A percentile compares a stretch with the other conserved stretches of the same genome.
Conservation (phyloP, 2,797 vertebrate species). For the Pitangus sulphuratus region DNA sequence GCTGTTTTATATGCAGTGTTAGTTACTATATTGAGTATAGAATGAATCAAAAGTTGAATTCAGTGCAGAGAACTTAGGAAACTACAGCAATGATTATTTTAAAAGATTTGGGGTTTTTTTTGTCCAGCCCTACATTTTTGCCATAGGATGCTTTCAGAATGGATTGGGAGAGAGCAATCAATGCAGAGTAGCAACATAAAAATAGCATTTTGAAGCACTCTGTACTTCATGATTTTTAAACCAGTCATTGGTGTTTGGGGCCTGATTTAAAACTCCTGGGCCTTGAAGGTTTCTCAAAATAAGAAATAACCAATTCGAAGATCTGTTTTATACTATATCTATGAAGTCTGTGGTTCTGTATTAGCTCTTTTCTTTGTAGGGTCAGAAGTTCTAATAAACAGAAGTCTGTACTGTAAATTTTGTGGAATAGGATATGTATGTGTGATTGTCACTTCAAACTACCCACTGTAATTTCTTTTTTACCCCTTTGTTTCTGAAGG, state of each 20-base stretch:
- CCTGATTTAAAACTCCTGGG: not conserved
- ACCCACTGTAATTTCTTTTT: not conserved
- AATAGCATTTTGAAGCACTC: not conserved
- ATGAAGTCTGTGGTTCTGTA: not conserved
- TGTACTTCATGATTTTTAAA: not conserved
- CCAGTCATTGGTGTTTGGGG: not conserved
- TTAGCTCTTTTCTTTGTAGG: not conserved
- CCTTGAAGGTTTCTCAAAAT: not conserved
- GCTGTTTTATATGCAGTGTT: not conserved
- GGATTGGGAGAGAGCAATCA: not conserved
- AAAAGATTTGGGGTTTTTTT: not conserved
- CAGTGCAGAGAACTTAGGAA: not conserved
- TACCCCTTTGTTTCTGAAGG: not conserved
- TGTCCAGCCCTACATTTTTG: not conserved
- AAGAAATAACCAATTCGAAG: not conserved
- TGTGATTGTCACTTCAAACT: not conserved
- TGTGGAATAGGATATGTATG: not conserved
- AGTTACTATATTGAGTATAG: not conserved
- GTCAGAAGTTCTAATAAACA: not conserved
- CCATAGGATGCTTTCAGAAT: not conserved
- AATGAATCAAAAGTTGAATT: not conserved
- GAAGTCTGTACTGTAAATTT: not conserved
- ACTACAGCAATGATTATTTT: not conserved
- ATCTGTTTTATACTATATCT: not conserved
- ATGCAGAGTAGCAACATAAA: not conserved